These are phyloP conservation scores for Peromyscus polionotus DNA, from an alignment of 2,113 vertebrate species.

Conservation along the genomic window DNA sequence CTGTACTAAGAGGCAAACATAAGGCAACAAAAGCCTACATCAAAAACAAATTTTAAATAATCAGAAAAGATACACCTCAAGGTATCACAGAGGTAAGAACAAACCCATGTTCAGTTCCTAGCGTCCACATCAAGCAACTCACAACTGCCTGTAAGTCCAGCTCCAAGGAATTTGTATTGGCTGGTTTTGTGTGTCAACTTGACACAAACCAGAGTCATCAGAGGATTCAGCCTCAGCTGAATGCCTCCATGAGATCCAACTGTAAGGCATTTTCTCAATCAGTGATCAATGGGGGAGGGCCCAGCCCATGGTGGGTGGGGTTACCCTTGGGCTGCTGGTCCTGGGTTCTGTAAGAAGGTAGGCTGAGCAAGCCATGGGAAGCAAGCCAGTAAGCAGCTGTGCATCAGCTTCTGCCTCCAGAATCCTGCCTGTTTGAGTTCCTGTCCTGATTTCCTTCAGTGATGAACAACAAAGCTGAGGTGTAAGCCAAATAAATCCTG, in stretches of 20 bases:
- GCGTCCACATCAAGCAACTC: not conserved
- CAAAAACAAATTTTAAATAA: not conserved
- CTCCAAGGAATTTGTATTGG: not conserved
- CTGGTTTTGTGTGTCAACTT: not conserved
- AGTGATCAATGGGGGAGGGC: no score
- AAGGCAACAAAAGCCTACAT: not conserved
- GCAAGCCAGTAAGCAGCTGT: not conserved
- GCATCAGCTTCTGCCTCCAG: not conserved
- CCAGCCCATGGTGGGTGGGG: no score
- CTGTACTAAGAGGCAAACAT: not conserved
- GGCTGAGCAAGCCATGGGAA: not conserved
- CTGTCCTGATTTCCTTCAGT: not conserved
- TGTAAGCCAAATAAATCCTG: not conserved
- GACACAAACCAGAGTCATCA: not conserved
- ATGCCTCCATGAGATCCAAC: no score
- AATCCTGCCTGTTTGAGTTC: not conserved
- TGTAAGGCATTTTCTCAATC: no score
- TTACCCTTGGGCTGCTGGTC: not conserved
- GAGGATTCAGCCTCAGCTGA: not conserved
- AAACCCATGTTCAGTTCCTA: not conserved
- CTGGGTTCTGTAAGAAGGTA: not conserved
- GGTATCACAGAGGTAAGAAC: not conserved
- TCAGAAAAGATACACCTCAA: not conserved
- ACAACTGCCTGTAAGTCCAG: not conserved
- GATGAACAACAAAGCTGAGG: not conserved